These are phyloP conservation scores for Darevskia mixta DNA, from an alignment of 2,797 vertebrate genomes.

Conservation along the genomic window DNA sequence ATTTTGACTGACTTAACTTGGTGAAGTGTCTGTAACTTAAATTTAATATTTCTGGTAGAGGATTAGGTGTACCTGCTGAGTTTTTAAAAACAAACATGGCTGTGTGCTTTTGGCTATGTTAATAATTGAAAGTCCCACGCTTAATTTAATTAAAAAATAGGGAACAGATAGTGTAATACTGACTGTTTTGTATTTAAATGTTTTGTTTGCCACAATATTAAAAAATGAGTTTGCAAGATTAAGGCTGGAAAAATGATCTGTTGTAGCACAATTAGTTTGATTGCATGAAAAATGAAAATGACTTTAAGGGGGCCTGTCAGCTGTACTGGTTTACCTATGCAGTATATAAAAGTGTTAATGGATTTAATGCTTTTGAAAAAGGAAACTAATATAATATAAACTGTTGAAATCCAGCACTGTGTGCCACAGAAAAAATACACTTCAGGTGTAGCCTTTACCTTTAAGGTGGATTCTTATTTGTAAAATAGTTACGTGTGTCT, in stretches of 20 bases:
- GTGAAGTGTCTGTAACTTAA: neutral
- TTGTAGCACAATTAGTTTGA: neutral
- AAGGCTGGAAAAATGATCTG: conserved; percentile 3
- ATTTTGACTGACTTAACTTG: conserved; percentile 50
- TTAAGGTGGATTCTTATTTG: neutral
- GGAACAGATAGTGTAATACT: conserved; percentile 52
- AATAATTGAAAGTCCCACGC: conserved; percentile 67
- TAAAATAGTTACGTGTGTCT: fast-evolving
- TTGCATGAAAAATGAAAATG: neutral
- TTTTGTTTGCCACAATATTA: conserved; percentile 2
- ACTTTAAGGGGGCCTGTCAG: neutral
- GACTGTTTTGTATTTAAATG: conserved; percentile 45
- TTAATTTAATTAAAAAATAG: conserved; percentile 42
- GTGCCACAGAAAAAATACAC: neutral
- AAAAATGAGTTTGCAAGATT: neutral
- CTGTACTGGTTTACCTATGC: neutral
- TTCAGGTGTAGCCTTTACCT: conserved; percentile 5
- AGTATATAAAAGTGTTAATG: neutral
- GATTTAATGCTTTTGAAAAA: neutral
- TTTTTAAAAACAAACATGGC: conserved; percentile 55
- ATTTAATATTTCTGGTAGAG: conserved; percentile 7
- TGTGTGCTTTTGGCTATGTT: conserved; percentile 63
- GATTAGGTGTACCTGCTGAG: conserved; percentile 62
- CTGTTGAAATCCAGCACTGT: neutral
- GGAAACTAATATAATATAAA: neutral